Base-by-base conservation (phyloP, 2,797 vertebrate species). In the Lates japonicus region DNA sequence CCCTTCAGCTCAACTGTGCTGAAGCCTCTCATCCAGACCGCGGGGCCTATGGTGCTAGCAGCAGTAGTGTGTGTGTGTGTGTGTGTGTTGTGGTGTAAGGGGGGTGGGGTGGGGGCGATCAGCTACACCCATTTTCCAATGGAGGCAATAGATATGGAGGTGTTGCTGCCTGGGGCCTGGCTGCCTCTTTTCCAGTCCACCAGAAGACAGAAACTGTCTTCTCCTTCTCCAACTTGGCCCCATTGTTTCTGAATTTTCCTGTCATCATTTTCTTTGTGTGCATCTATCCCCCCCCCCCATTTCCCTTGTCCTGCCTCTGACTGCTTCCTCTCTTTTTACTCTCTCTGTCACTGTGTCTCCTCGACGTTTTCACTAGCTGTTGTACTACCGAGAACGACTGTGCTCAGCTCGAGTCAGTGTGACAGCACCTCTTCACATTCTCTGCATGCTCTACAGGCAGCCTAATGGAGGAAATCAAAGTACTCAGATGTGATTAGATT, bases 391-490 rank as follows among this genome's bases (percentile, higher is more conserved):
- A 62, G 73, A 81, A 55, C 51, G 44, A 57, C 84, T 37, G 78
- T 67, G 87, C 87, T 86, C 37, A 35, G 74, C 86, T 82, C 79
- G 41, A 67, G 84, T 29, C 75, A 75, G 82, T 77, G 88, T 76
- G 84, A 86, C 89, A 74, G 84, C 87, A 82, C 87, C 87, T 86
- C 92, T 91, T 89, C 79, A 83, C 87, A 88, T 90, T 91, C 71
- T 19, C 88, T 88, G 85, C 92, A 93, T 89, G 93, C 92, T 92
- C 92, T 83, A 75, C 90, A 90, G 82, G 90, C 91, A 74, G 88
- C 90, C 82, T 94, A 93, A 94, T 94, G 92, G 93, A 90, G 92
- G 91, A 94, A 92, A 88, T 95, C 89, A 93, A 90, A 93, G 92
- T 86, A 80, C 90, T 94, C 90, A 90, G 88, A 93, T 88, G 85